Conservation (phyloP, 2,888 invertebrate genomes). For the Argynnis bischoffii region DNA sequence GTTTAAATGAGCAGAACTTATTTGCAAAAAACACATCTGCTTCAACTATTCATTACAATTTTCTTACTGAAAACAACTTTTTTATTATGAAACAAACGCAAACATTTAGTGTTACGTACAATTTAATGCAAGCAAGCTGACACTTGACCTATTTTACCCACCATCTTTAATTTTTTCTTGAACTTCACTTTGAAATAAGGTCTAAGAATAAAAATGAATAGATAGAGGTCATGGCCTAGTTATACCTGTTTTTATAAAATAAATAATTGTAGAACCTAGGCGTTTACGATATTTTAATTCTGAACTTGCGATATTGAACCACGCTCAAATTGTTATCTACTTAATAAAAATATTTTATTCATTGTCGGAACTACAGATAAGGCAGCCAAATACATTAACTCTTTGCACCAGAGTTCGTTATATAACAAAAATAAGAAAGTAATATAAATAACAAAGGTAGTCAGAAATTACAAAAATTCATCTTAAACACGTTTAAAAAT, state of each 20-base stretch:
- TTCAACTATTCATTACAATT: constrained; percentile 15
- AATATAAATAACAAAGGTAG: no score
- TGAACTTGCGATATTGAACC: constrained; percentile 1
- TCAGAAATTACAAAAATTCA: no score
- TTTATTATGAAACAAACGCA: constrained; percentile 29
- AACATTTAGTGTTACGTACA: constrained; percentile 32
- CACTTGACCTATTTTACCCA: constrained; percentile 35
- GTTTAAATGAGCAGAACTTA: constrained; percentile 14
- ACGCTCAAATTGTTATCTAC: no score
- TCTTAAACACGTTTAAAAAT: no score
- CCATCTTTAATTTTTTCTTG: constrained; percentile 36
- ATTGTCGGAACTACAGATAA: background rate
- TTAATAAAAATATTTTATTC: background rate
- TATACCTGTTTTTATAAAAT: constrained; percentile 23
- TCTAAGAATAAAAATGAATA: constrained; percentile 38
- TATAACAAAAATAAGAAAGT: no score
- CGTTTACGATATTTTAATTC: constrained; percentile 2
- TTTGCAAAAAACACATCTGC: constrained; percentile 9
- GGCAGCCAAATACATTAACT: no score
- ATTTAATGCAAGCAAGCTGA: constrained; percentile 33
- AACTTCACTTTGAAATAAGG: constrained; percentile 36
- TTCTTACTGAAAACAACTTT: constrained; percentile 21
- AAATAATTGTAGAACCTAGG: background rate
- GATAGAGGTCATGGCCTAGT: constrained; percentile 33
- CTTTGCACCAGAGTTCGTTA: no score